Percentiles rank a stretch among this genome's conserved stretches.
These are phyloP conservation scores for Lingula anatina DNA, from an alignment of 2,888 invertebrate genomes.

Conservation along the genomic window DNA sequence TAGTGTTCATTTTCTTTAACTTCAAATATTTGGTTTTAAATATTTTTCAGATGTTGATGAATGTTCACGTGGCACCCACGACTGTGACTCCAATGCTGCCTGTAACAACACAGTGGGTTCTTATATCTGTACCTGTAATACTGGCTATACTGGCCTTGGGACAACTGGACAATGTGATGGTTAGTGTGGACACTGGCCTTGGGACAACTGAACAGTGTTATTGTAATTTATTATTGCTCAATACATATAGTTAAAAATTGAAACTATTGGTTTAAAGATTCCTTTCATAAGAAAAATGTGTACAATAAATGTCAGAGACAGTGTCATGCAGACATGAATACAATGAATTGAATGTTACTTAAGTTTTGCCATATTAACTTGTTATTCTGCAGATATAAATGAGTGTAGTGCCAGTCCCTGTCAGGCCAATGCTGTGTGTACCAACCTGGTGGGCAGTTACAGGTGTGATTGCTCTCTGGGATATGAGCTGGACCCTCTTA, in stretches of 20 bases:
- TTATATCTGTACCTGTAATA: slow-evolving; percentile 2
- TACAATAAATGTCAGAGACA: no score
- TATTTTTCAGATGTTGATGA: slow-evolving; percentile 4
- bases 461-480: slow-evolving; percentile 14
- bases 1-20: no score
- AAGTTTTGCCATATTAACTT: no score
- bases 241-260: background rate
- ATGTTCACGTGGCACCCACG: background rate
- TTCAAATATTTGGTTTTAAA: no score
- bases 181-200: background rate
- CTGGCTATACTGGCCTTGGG: slow-evolving; percentile 1
- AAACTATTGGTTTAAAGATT: background rate
- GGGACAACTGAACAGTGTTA: no score
- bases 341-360: no score
- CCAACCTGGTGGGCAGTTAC: slow-evolving; percentile 14
- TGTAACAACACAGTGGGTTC: slow-evolving; percentile 5
- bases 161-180: background rate
- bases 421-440: slow-evolving; percentile 9
- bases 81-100: slow-evolving; percentile 1
- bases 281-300: no score
- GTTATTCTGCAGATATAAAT: slow-evolving; percentile 15
- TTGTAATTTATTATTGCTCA: background rate
- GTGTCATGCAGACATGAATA: no score
- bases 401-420: slow-evolving; percentile 10
- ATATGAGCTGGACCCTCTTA: no score